A percentile compares a stretch with the other conserved stretches of the same genome.
Conservation (phyloP, 1,140 invertebrate genomes). For the Tetramorium parvispinum region DNA sequence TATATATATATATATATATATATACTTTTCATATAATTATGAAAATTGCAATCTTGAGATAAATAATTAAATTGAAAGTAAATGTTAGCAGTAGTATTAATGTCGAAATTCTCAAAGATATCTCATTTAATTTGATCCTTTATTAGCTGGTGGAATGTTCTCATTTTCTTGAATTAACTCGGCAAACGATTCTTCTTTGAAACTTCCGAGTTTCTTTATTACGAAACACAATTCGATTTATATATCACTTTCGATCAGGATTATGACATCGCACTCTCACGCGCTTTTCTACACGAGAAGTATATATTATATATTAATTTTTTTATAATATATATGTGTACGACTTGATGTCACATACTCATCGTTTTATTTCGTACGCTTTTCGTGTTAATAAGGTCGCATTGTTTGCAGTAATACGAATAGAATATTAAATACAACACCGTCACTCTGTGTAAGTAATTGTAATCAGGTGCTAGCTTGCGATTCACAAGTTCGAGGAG, state of each 20-base stretch:
- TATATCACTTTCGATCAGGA: constrained; percentile 65
- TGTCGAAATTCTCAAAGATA: constrained; percentile 33
- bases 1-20: constrained; percentile 7
- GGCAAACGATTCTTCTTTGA: constrained; percentile 44
- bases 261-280: constrained; percentile 75
- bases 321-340: constrained; percentile 73
- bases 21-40: constrained; percentile 16
- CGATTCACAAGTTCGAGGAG: constrained; percentile 42
- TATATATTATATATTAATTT: constrained; percentile 74
- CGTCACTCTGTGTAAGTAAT: constrained; percentile 58
- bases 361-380: constrained; percentile 45
- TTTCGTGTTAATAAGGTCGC: constrained; percentile 57
- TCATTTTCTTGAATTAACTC: constrained; percentile 43
- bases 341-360: constrained; percentile 50
- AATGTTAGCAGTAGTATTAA: constrained; percentile 60
- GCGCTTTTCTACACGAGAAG: constrained; percentile 61
- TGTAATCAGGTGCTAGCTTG: constrained; percentile 55
- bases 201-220: constrained; percentile 51
- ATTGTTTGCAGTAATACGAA: constrained; percentile 56
- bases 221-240: constrained; percentile 55
- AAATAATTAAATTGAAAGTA: constrained; percentile 65
- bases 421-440: constrained; percentile 69
- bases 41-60: constrained; percentile 63
- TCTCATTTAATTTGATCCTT: constrained; percentile 47
- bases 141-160: constrained; percentile 67